A percentile compares a stretch with the other conserved stretches of the same genome.
Evolutionary conservation across 2,888 invertebrate genomes (phyloP).

Genomic region (Eilema depressum): DNA sequence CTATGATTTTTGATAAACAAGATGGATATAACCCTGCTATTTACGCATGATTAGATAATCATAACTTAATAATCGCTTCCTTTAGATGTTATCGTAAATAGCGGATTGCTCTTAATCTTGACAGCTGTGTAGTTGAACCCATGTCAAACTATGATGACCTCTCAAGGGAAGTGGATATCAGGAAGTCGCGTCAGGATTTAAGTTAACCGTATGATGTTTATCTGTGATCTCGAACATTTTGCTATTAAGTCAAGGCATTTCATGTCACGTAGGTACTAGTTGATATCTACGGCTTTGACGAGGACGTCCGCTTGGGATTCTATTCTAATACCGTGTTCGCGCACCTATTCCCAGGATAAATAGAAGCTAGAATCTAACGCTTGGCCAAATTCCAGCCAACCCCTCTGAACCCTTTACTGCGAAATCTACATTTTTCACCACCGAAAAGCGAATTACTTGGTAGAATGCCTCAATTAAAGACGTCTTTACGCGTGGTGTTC

Average conservation of each 20-base stretch:
- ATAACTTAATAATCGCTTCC: slow-evolving; percentile 20
- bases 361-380: too few relatives aligned
- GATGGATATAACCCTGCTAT: too few relatives aligned
- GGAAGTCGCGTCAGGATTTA: slow-evolving; percentile 27
- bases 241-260: background rate
- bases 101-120: slow-evolving; percentile 29
- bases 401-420: too few relatives aligned
- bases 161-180: slow-evolving; percentile 31
- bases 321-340: too few relatives aligned
- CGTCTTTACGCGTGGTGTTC: slow-evolving; percentile 40
- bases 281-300: too few relatives aligned
- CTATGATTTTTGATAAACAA: too few relatives aligned
- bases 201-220: slow-evolving; percentile 16
- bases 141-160: slow-evolving; percentile 33
- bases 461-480: slow-evolving; percentile 45
- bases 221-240: slow-evolving; percentile 11
- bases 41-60: background rate
- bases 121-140: slow-evolving; percentile 40
- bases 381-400: too few relatives aligned
- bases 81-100: slow-evolving; percentile 28
- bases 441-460: slow-evolving; percentile 25
- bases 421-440: slow-evolving; percentile 13
- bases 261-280: too few relatives aligned
- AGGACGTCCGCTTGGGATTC: too few relatives aligned
- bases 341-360: too few relatives aligned